Evolutionary conservation across 1,140 invertebrate genomes (phyloP), one percentile per base, ranked within the genome.

Genomic region (Trypoxylus dichotomus): DNA sequence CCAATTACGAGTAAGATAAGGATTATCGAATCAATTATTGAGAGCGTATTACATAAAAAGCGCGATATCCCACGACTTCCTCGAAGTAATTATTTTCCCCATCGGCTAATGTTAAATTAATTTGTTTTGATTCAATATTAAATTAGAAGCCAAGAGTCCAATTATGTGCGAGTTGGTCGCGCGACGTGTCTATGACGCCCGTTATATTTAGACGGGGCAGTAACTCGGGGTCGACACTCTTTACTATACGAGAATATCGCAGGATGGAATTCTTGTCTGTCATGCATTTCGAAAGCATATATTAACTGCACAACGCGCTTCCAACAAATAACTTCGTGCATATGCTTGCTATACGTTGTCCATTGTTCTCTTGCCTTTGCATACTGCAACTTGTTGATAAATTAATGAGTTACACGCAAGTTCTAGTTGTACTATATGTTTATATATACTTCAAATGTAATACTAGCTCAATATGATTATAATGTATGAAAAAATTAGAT

Each of bases 201-300:
- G 72, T 74, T 74, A 74, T 74, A 74, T 74, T 74, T 74, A 74
- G 72, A 37, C 72, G 72, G 72, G 27, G 32, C 72, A 74, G 37
- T 74, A 74, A 74, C 72, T 74, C 29, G 72, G 72, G 72, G 72
- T 74, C 72, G 72, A 74, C 72, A 74, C 72, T 74, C 72, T 74
- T 68, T 68, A 68, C 60, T 74, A 41, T 74, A 74, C 72, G 19
- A 74, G 72, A 74, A 74, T 74, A 74, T 74, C 72, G 27, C 41
- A n/a, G 72, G 72, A 74, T 74, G 72, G 37, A 27, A 74, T 74
- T 74, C 72, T 42, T 74, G 72, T 42, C 37, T 74, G 72, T 74
- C 72, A 74, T 74, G 72, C 72, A 43, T 74, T 74, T 74, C 72
- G 72, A 74, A 74, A 74, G 32, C 32, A 74, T 41, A 74, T 74